Evolutionary conservation across 1,140 invertebrate genomes (phyloP).

Genomic region (Lerema accius): DNA sequence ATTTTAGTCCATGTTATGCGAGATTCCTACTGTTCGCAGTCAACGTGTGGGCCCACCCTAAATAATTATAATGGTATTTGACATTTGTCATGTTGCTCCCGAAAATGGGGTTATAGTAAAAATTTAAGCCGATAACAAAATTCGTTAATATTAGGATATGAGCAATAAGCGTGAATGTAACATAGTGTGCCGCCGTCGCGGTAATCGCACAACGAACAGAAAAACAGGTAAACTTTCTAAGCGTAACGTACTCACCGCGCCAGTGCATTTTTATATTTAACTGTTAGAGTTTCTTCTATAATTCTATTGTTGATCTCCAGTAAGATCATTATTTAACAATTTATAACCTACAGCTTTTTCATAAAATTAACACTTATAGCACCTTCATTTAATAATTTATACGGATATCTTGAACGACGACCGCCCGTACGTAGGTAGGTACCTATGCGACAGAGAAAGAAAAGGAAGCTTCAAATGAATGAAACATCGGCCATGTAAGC

Average conservation of each 20-base stretch:
- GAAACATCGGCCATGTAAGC: constrained; percentile 69
- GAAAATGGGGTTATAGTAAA: constrained; percentile 60
- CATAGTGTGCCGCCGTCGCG: constrained; percentile 45
- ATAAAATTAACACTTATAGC: constrained; percentile 82
- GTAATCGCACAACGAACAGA: constrained; percentile 56
- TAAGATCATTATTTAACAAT: constrained; percentile 94
- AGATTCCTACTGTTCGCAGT: constrained; percentile 47
- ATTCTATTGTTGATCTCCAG: constrained; percentile 99
- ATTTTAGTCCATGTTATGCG: constrained; percentile 41
- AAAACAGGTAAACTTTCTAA: constrained; percentile 78
- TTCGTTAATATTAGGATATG: constrained; percentile 15
- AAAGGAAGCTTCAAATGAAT: constrained; percentile 73
- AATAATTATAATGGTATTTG: constrained; percentile 55
- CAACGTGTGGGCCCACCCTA: constrained; percentile 80
- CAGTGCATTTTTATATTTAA: constrained; percentile 97
- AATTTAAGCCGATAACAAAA: constrained; percentile 22
- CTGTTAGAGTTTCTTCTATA: constrained; percentile 96
- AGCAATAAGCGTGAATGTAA: constrained; percentile 29
- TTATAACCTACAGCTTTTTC: constrained; percentile 80
- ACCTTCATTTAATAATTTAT: constrained; percentile 81
- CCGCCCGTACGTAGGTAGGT: constrained; percentile 74
- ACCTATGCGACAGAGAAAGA: constrained; percentile 73
- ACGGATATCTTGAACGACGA: constrained; percentile 74
- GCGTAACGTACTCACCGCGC: constrained; percentile 91
- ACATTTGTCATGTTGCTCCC: constrained; percentile 73